Base-by-base conservation (phyloP, 2,797 vertebrate genomes). In the Hozukius guyotensis region DNA sequence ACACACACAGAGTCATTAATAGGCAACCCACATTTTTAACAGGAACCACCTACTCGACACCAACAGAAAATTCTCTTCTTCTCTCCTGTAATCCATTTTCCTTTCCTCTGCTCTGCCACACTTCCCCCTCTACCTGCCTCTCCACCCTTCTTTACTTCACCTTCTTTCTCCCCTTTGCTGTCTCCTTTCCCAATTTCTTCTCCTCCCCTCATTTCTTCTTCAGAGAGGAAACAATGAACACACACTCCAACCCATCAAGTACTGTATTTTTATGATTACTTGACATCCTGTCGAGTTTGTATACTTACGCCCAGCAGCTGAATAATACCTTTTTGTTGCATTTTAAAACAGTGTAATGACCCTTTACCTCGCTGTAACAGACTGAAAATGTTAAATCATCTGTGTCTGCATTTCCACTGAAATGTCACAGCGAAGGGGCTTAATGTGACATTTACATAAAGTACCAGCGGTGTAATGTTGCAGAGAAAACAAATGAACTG, bases 1-100 rank as follows among this genome's bases (percentile, higher is more conserved):
- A 78, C 63, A 42, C 63, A 27, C 59, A 49, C 60, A 32, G 4
- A 86, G 38, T 87, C 88, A 89, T 90, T 84, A 87, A 88, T 84
- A 91, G 71, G 87, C 90, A 87, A 68, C 65, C 53, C 88, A 85
- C 87, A 87, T 79, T 77, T 70, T 74, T 25, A 89, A 79, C 85
- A 77, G 68, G 72, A 89, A 78, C 74, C 86, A 84, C 81, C 82
- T 85, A 75, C 83, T 81, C 59, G 1, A 84, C 81, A 69, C 65
- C 4, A 14, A 53, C 76, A 71, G 62, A 79, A 67, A 75, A 72
- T 77, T 68, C 75, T 87, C 84, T 25, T 69, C 77, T 80, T 73
- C 62, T 69, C 77, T 65, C 61, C 49, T 77, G 73, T 75, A 86
- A 84, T 84, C 75, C 77, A 83, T 84, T 81, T 68, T 77, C 65